Evolutionary conservation across 2,888 invertebrate species (phyloP), one percentile per base, ranked within the genome.

Genomic region (Polyommatus iphigenia): DNA sequence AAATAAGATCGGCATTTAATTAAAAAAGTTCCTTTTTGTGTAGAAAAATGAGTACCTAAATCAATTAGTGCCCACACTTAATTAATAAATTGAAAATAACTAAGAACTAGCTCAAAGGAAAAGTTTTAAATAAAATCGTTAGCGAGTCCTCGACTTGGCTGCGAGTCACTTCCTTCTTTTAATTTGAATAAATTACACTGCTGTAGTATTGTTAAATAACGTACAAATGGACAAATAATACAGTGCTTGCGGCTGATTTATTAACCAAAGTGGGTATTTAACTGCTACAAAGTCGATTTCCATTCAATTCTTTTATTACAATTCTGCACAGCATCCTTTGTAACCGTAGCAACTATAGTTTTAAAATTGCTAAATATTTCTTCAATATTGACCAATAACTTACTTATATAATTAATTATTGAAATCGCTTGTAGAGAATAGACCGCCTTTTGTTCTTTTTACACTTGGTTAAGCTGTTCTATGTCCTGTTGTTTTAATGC

Each of bases 111-210:
- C 46, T 75, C 50, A 75, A 54, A 75, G 54, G 75, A 50, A 75
- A 73, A 75, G 75, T 75, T 75, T 75, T 54, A 50, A 75, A 75
- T 75, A 50, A 54, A 75, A 75, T 75, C 75, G 75, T 75, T 75
- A 54, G 75, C 29, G 46, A 41, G 50, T 75, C 24, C 75, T 50
- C 75, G 73, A 73, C 46, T 73, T 73, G 15, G 50, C 75, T 54
- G 75, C 46, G 24, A 75, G 24, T 75, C 50, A 29, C 10, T 75
- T 75, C 32, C 50, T 75, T 75, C 29, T 54, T 24, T 75, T 75
- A 75, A 75, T 75, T 46, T 50, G 46, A 54, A 75, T 75, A 75
- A 75, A 50, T 50, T 18, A 54, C n/a, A 18, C 46, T 20, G 18
- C 46, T 24, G 29, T 75, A 50, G 18, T 54, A 75, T 54, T 75